A percentile compares a stretch with the other conserved stretches of the same genome.
phyloP scores from a whole-genome alignment of 2,888 invertebrate species.

The Eupeodes luniger region DNA sequence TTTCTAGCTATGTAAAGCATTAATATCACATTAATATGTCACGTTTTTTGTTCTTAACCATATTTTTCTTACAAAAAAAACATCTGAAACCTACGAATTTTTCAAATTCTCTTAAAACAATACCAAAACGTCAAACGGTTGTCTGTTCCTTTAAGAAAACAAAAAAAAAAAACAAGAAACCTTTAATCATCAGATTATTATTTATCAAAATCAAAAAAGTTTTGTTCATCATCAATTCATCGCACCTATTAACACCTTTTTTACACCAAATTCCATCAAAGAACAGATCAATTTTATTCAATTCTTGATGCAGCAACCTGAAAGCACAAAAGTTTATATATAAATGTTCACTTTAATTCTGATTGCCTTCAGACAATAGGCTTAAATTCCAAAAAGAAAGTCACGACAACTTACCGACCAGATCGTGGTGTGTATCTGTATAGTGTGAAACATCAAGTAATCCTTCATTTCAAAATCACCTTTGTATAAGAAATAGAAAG shows the following conservation, averaged over 20 bases:
- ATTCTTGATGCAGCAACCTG: background rate
- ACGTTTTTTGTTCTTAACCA: background rate
- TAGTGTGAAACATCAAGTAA: conserved; percentile 1
- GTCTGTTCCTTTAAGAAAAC: background rate
- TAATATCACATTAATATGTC: background rate
- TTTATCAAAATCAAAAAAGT: conserved; percentile 46
- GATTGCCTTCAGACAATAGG: conserved; percentile 15
- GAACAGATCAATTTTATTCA: conserved; percentile 64
- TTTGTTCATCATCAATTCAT: conserved; percentile 53
- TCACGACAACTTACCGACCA: background rate
- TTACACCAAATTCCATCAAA: conserved; percentile 51
- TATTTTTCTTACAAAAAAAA: background rate
- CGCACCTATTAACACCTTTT: conserved; percentile 61
- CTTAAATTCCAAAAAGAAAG: conserved; percentile 40
- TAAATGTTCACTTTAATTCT: conserved; percentile 55
- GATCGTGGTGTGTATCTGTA: fast-evolving
- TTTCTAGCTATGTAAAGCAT: background rate
- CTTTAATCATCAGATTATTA: conserved; percentile 1
- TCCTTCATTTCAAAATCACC: conserved; percentile 23
- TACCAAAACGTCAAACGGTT: conserved; percentile 9
- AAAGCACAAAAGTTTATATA: background rate
- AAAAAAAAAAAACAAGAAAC: background rate
- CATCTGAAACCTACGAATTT: background rate
- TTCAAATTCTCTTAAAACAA: conserved; percentile 19
- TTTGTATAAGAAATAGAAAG: conserved; percentile 12